Conservation (phyloP, 2,888 invertebrate genomes). For the Melinaea marsaeus region DNA sequence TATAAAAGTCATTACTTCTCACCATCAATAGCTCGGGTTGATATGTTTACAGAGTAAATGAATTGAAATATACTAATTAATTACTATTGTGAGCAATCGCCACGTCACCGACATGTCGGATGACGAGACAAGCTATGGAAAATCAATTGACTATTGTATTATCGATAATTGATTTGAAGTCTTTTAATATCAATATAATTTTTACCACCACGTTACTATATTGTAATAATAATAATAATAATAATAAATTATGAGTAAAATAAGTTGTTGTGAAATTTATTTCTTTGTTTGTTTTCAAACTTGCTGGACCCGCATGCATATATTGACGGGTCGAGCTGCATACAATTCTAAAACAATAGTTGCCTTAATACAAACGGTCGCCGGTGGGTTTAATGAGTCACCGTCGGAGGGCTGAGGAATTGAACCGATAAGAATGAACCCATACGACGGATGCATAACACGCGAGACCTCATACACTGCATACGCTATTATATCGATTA, state of each 20-base stretch:
- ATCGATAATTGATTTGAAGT: too few relatives aligned
- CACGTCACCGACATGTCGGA: slow-evolving; percentile 50
- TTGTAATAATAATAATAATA: too few relatives aligned
- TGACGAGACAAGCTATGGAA: slow-evolving; percentile 33
- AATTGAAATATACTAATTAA: slow-evolving; percentile 51
- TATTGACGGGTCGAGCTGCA: slow-evolving; percentile 16
- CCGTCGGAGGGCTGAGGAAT: slow-evolving; percentile 27
- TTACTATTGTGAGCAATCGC: slow-evolving; percentile 58
- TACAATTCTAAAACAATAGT: slow-evolving; percentile 25
- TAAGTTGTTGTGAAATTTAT: too few relatives aligned
- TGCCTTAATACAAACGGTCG: slow-evolving; percentile 31
- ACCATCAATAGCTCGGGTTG: slow-evolving; percentile 32
- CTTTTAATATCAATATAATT: too few relatives aligned
- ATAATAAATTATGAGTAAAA: too few relatives aligned
- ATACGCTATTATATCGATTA: not conserved
- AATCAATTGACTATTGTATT: too few relatives aligned
- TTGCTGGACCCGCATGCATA: slow-evolving; percentile 4
- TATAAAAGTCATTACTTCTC: not conserved
- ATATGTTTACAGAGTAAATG: slow-evolving; percentile 50
- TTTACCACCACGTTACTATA: too few relatives aligned
- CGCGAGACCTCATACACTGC: not conserved
- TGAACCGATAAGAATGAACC: slow-evolving; percentile 16
- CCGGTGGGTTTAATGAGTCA: slow-evolving; percentile 30
- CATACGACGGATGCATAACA: slow-evolving; percentile 14
- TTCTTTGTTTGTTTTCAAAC: too few relatives aligned